A percentile compares a stretch with the other conserved stretches of the same genome.
phyloP scores from a whole-genome alignment of 2,113 vertebrate species.

The Tympanuchus pallidicinctus region DNA sequence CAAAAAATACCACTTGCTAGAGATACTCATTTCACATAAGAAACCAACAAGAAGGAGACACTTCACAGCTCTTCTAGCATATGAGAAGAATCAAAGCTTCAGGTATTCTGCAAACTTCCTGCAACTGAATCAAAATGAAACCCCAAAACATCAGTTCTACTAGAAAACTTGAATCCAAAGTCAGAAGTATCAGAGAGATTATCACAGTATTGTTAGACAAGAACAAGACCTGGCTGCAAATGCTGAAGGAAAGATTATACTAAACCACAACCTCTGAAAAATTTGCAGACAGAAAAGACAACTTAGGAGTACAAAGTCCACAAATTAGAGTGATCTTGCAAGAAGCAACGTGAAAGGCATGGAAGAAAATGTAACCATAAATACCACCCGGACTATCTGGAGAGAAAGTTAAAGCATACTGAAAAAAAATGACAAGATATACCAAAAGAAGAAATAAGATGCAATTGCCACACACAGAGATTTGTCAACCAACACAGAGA shows the following conservation, averaged over 20 bases:
- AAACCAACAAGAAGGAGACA: not conserved
- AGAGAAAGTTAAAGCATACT: not conserved
- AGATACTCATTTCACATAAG: not conserved
- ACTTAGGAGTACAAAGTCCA: not conserved
- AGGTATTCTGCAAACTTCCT: not conserved
- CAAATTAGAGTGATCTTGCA: not conserved
- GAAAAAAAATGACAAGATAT: not conserved
- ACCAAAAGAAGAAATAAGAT: not conserved
- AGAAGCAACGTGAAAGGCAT: not conserved
- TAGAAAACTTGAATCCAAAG: not conserved
- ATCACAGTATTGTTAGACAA: not conserved
- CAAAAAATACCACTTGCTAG: not conserved
- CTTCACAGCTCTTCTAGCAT: not conserved
- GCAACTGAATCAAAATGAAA: not conserved
- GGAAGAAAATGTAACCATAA: not conserved
- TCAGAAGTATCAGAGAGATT: not conserved
- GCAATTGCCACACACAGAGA: not conserved
- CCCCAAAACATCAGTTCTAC: not conserved
- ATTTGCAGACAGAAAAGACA: not conserved
- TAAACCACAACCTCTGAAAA: not conserved
- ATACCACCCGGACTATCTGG: not conserved
- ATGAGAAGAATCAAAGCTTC: not conserved
- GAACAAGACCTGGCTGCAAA: not conserved
- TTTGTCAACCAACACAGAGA: not conserved
- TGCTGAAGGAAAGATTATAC: not conserved